These are phyloP conservation scores for Sebastes minor DNA, from an alignment of 2,797 vertebrate species.

Conservation along the genomic window DNA sequence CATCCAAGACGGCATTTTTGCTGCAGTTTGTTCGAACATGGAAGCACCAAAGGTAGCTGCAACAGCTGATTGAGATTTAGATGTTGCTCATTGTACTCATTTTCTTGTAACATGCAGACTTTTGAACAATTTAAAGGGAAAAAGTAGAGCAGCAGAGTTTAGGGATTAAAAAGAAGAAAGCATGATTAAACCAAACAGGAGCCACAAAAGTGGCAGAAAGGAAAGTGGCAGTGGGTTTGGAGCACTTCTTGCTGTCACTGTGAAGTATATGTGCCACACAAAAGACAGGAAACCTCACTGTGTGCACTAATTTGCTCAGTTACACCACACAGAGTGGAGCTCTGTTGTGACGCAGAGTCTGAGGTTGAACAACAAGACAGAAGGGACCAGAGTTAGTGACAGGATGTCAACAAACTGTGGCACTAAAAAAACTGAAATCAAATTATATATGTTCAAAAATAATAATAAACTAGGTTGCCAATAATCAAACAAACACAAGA, in stretches of 20 bases:
- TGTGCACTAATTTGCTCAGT: conserved; percentile 31
- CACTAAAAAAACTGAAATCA: neutral
- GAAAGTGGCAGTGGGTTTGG: neutral
- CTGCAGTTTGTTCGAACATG: rapidly evolving
- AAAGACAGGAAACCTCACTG: conserved; percentile 35
- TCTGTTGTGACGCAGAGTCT: conserved; percentile 10
- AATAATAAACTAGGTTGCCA: neutral
- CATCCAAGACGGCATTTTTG: no score
- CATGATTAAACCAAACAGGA: neutral
- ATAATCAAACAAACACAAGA: no score
- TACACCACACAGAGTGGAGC: conserved; percentile 25
- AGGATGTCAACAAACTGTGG: neutral
- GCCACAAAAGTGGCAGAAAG: neutral
- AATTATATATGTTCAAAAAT: neutral
- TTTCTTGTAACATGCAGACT: neutral
- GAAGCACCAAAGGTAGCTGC: neutral
- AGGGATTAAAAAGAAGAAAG: neutral
- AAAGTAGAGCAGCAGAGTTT: neutral
- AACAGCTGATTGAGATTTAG: neutral
- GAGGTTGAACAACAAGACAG: conserved; percentile 4
- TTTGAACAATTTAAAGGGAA: neutral
- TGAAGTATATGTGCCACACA: conserved; percentile 9
- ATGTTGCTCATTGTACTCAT: neutral
- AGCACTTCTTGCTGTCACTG: neutral
- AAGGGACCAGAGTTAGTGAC: neutral